These are phyloP conservation scores for Trypoxylon attenuatum DNA, from an alignment of 2,888 invertebrate genomes.

Conservation along the genomic window DNA sequence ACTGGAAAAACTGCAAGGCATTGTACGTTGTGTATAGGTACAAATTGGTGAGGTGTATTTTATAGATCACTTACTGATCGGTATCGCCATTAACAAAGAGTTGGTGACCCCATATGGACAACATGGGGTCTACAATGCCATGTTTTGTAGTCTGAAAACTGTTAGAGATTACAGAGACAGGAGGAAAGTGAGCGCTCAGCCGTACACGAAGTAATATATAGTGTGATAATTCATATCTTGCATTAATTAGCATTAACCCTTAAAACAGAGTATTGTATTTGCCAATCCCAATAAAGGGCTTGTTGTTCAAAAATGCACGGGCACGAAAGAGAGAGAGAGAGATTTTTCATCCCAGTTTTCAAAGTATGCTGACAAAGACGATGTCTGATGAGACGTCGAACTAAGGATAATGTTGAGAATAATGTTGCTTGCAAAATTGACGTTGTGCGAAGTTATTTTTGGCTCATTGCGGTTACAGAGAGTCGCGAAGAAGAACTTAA, in stretches of 20 bases:
- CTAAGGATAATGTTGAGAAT: conserved; percentile 16
- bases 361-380: conserved; percentile 15
- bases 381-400: conserved; percentile 16
- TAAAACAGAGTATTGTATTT: conserved; percentile 36
- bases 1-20: conserved; percentile 41
- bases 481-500: too few relatives aligned
- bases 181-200: conserved; percentile 59
- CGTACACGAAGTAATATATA: conserved; percentile 38
- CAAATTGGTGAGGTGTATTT: conserved; percentile 53
- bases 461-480: neutral
- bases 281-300: neutral
- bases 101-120: conserved; percentile 98
- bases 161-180: conserved; percentile 73
- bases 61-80: conserved; percentile 90
- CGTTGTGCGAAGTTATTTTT: conserved; percentile 19
- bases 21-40: conserved; percentile 45
- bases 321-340: neutral
- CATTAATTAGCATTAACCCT: conserved; percentile 49
- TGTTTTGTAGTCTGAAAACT: conserved; percentile 84
- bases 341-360: conserved; percentile 12
- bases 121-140: conserved; percentile 98
- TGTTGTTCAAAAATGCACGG: conserved; percentile 7
- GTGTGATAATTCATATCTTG: conserved; percentile 30
- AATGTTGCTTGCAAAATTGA: conserved; percentile 22
- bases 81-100: conserved; percentile 98